Evolutionary conservation across 2,888 invertebrate species (phyloP), one percentile per base, ranked within the genome.

Genomic region (Fissipunctia ypsillon): DNA sequence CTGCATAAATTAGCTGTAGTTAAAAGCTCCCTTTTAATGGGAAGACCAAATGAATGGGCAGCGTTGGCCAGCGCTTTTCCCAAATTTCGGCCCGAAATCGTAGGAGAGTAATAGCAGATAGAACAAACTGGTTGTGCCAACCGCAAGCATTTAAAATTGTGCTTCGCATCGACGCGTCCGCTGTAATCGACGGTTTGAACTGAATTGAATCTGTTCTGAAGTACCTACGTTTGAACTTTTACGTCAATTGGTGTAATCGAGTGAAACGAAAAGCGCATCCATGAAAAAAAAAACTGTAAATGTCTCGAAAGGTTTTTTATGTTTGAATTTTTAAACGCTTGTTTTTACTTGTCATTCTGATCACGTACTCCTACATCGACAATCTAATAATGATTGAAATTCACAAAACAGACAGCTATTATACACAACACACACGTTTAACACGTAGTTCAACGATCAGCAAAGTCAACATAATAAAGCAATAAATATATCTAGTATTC

Each of bases 11-110:
- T 95, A 94, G 93, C 93, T 91, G 91, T 93, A 94, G 95, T 95
- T 95, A 95, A 95, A 95, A 95, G 94, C 94, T 90, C 91, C 93
- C 93, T 93, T 95, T 95, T 94, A 95, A 95, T 95, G 94, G 94
- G 90, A 91, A 92, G 91, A 87, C 91, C 90, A 95, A 95, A 95
- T 95, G 94, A 95, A 95, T 94, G 94, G 94, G 91, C 92, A 90
- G 87, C 86, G 89, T 87, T 87, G 90, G 88, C 84, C 83, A 84
- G 85, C 84, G 89, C 88, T 87, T 88, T 90, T 86, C 83, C 89
- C 85, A 84, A 90, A 91, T 89, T 88, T 89, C 77, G 76, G 76
- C 48, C 79, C 69, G 59, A 81, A 88, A 87, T 87, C 88, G 87
- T 87, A 79, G 81, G 81, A 86, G 84, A 88, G 90, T 91, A 92